Evolutionary conservation across 1,140 invertebrate genomes (phyloP).

Genomic region (Trichonephila clavata): DNA sequence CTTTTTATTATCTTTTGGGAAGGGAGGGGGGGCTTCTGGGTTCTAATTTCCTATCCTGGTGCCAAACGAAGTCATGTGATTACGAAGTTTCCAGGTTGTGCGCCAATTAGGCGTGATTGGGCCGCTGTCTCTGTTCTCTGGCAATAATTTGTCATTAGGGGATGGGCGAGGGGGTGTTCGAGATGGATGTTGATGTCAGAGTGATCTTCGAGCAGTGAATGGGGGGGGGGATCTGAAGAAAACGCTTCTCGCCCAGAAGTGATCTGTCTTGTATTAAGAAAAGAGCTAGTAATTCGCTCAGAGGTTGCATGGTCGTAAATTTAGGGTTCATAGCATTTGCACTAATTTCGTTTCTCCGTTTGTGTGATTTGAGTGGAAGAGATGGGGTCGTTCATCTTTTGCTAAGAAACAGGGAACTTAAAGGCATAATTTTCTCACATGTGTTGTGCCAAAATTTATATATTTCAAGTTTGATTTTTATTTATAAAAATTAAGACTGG

Average conservation of each 20-base stretch:
- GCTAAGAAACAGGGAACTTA: background rate
- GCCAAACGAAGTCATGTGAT: constrained; percentile 65
- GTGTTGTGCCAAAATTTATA: no score
- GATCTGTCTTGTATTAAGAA: constrained; percentile 38
- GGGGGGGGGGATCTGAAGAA: background rate
- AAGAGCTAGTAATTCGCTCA: constrained; percentile 13
- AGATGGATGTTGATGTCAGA: constrained; percentile 68
- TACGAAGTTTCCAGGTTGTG: constrained; percentile 53
- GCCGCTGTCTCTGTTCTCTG: constrained; percentile 39
- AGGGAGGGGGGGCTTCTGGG: background rate
- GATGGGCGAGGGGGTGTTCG: background rate
- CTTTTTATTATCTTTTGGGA: constrained; percentile 65
- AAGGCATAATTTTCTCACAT: background rate
- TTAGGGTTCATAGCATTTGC: constrained; percentile 26
- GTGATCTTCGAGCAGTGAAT: constrained; percentile 28
- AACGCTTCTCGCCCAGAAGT: constrained; percentile 26
- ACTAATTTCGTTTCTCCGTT: constrained; percentile 18
- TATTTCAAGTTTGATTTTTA: no score
- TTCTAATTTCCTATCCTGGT: constrained; percentile 63
- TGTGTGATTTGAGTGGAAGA: background rate
- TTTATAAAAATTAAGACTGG: no score
- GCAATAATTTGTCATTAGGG: constrained; percentile 74
- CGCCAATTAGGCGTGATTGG: constrained; percentile 73
- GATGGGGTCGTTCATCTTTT: background rate
- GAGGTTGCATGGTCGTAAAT: constrained; percentile 8